Percentiles rank a stretch among this genome's conserved stretches.
Evolutionary conservation across 1,140 invertebrate species (phyloP).

Genomic region (Platyscapa corneri): DNA sequence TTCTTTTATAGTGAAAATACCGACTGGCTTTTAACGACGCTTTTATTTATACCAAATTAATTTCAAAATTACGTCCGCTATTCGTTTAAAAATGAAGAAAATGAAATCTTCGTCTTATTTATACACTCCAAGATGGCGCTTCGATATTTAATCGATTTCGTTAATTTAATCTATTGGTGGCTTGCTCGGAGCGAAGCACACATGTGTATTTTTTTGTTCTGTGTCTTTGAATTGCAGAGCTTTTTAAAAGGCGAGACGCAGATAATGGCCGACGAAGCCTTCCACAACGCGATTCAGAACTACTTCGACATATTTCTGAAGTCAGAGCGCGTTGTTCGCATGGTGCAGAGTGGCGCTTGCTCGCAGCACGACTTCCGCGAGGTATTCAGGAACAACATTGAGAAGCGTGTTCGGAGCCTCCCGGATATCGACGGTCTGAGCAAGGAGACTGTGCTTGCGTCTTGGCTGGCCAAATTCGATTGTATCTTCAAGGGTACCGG

Average conservation of each 20-base stretch:
- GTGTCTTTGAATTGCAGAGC: conserved; percentile 77
- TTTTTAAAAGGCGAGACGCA: conserved; percentile 96
- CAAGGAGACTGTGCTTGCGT: conserved; percentile 98
- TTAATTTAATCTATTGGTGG: too few species aligned
- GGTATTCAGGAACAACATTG: conserved; percentile 98
- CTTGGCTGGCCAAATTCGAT: conserved; percentile 99
- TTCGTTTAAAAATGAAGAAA: too few species aligned
- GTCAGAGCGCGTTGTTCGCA: conserved; percentile 94
- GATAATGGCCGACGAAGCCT: conserved; percentile 99
- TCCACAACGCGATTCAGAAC: conserved; percentile 98
- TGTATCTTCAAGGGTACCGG: conserved; percentile 96
- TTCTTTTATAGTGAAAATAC: too few species aligned
- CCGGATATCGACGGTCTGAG: conserved; percentile 99
- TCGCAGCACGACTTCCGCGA: conserved; percentile 98
- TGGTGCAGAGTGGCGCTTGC: conserved; percentile 97
- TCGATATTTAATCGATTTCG: too few species aligned
- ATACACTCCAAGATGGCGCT: too few species aligned
- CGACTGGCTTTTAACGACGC: too few species aligned
- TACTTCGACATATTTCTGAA: conserved; percentile 98
- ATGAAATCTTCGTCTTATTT: too few species aligned
- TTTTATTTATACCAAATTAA: too few species aligned
- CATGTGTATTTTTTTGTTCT: too few species aligned
- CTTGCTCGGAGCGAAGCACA: too few species aligned
- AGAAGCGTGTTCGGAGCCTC: conserved; percentile 95
- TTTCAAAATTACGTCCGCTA: too few species aligned